A percentile compares a stretch with the other conserved stretches of the same genome.
These are phyloP conservation scores for Drosophila kikkawai DNA, from an alignment of 1,140 invertebrate genomes.

Conservation along the genomic window DNA sequence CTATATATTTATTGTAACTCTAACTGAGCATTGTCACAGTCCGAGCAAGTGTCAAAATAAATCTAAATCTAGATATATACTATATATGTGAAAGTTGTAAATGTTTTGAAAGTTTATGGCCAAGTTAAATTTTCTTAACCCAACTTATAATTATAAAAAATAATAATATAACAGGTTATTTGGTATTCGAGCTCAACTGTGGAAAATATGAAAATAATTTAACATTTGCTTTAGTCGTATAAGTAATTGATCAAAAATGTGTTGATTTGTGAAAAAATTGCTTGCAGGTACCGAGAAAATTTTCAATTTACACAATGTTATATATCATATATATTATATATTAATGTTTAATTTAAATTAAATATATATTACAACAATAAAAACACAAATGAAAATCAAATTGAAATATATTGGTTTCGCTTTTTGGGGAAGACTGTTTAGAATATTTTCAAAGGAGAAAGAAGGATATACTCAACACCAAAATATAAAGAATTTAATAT, in stretches of 20 bases:
- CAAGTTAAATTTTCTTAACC: slow-evolving; percentile 43
- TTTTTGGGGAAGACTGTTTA: not conserved
- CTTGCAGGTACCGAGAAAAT: slow-evolving; percentile 71
- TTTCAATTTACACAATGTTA: slow-evolving; percentile 77
- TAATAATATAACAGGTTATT: slow-evolving; percentile 15
- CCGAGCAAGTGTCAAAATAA: slow-evolving; percentile 35
- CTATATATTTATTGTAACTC: slow-evolving; percentile 57
- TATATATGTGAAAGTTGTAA: slow-evolving; percentile 21
- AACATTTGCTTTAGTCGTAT: slow-evolving; percentile 33
- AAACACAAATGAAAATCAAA: slow-evolving; percentile 38
- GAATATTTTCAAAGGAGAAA: not conserved
- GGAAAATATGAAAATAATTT: slow-evolving; percentile 34
- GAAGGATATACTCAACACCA: too few species aligned
- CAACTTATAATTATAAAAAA: slow-evolving; percentile 22
- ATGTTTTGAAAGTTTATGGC: slow-evolving; percentile 42
- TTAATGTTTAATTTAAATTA: slow-evolving; percentile 70
- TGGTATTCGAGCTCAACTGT: slow-evolving; percentile 47
- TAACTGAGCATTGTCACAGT: slow-evolving; percentile 47
- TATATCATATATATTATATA: slow-evolving; percentile 70
- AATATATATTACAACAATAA: slow-evolving; percentile 39
- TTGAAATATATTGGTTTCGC: slow-evolving; percentile 13
- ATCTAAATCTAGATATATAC: slow-evolving; percentile 29
- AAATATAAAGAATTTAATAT: too few species aligned
- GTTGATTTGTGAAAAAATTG: slow-evolving; percentile 60
- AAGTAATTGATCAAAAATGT: slow-evolving; percentile 48